Conservation (phyloP, 2,888 invertebrate species). For the Dendrolimus pini region DNA sequence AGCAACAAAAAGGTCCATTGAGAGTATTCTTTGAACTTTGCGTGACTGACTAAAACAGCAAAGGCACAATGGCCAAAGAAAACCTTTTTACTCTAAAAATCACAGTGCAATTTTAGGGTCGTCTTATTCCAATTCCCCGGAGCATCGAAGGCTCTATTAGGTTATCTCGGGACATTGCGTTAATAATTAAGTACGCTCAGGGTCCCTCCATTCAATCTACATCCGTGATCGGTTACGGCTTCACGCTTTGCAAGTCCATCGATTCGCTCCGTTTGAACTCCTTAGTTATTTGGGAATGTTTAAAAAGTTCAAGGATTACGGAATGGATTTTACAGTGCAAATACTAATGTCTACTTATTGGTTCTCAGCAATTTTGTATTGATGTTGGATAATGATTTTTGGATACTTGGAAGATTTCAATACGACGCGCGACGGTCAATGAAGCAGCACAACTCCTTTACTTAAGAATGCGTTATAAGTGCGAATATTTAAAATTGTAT, state of each 20-base stretch:
- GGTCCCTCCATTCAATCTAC: slow-evolving; percentile 19
- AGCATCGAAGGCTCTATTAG: not conserved
- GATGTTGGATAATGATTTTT: not conserved
- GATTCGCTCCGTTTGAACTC: slow-evolving; percentile 53
- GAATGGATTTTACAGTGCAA: slow-evolving; percentile 37
- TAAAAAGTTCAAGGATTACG: slow-evolving; percentile 49
- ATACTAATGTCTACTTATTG: slow-evolving; percentile 17
- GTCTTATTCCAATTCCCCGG: not conserved
- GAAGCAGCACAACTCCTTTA: no score
- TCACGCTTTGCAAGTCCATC: slow-evolving; percentile 52
- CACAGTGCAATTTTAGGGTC: not conserved
- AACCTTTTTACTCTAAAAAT: not conserved
- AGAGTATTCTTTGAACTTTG: no score
- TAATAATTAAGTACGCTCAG: not conserved
- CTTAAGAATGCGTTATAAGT: no score
- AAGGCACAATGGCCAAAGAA: not conserved
- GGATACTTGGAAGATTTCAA: not conserved
- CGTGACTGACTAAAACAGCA: not conserved
- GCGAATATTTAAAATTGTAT: no score
- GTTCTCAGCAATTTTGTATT: not conserved
- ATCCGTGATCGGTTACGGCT: slow-evolving; percentile 43
- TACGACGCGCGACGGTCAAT: no score
- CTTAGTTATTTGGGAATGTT: slow-evolving; percentile 56
- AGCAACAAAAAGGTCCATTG: no score
- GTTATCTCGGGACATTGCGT: not conserved